Base-by-base conservation (phyloP, 2,797 vertebrate species). In the Amblyopsis hoosieri region DNA sequence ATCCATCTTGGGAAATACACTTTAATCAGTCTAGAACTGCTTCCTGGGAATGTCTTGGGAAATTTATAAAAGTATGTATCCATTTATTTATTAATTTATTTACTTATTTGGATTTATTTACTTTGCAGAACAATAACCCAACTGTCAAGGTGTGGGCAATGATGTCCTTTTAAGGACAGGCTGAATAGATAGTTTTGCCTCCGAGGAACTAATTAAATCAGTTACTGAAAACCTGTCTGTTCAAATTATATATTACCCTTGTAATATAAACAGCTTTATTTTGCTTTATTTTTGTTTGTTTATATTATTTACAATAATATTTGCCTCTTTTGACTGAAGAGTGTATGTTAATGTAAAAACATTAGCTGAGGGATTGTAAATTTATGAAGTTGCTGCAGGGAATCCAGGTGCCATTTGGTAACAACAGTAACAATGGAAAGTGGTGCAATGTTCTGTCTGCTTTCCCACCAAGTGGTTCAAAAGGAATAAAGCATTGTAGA, bases 401-500 rank as follows among this genome's bases (percentile, higher is more conserved):
- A 5, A 51, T 5, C 2, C 9, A 14, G 14, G 6, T 69, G 49
- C 51, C 13, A 10, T 47, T 49, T 48, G 45, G 33, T 67, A 55
- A 67, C 66, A 64, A 17, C 45, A 55, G 57, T 59, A 57, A 15
- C n/a, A 4, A n/a, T 46, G 64, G 59, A 53, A 69, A 45, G 60
- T 67, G 57, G 31, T 61, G 45, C 50, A 67, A 1, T 54, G 33
- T 59, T 23, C 19, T 23, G 19, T 3, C 19, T 23, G 19, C 19
- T 23, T 51, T 76, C 52, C 12, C 29, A 76, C 57, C 61, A 64
- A 61, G 75, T 67, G 64, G 58, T 70, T 71, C 17, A 64, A 63
- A 64, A 61, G 42, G 63, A 75, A 66, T 11, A 37, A 61, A 47
- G 55, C 51, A 45, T 52, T 64, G 72, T 69, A 66, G 48, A 48